Conservation (phyloP, 2,113 vertebrate species). For the Corydoras maculifer region DNA sequence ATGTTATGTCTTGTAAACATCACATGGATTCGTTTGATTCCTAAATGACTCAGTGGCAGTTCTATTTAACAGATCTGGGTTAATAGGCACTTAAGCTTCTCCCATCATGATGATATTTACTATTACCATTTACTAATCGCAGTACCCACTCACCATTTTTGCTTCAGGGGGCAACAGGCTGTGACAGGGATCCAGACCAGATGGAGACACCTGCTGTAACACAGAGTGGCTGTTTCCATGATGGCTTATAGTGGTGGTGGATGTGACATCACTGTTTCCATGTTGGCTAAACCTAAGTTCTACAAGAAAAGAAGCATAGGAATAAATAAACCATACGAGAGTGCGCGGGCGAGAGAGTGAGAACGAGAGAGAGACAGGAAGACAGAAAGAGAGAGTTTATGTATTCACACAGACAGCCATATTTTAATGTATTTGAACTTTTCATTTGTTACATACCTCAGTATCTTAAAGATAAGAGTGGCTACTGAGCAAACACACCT, state of each 20-base stretch:
- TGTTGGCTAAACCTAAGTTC: slow-evolving; percentile 85
- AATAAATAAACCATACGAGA: too few species aligned
- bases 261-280: slow-evolving; percentile 78
- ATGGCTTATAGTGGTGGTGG: slow-evolving; percentile 88
- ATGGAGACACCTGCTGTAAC: slow-evolving; percentile 96
- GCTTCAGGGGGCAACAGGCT: slow-evolving; percentile 88
- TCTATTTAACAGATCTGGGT: too few species aligned
- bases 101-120: too few species aligned
- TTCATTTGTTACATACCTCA: slow-evolving; percentile 8
- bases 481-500: too few species aligned
- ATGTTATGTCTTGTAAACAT: too few species aligned
- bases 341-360: too few species aligned
- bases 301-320: slow-evolving; percentile 36
- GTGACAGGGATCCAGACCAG: slow-evolving; percentile 84
- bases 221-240: slow-evolving; percentile 86
- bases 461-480: slow-evolving; percentile 2
- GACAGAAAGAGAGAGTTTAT: not conserved
- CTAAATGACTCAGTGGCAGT: too few species aligned
- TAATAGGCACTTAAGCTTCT: too few species aligned
- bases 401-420: slow-evolving; percentile 1
- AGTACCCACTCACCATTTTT: slow-evolving; percentile 85
- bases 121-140: too few species aligned
- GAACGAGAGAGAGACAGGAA: too few species aligned
- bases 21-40: too few species aligned
- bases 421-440: slow-evolving; percentile 13